Percentiles rank a stretch among this genome's conserved stretches.
These are phyloP conservation scores for Altica lythri DNA, from an alignment of 2,888 invertebrate species.

Conservation along the genomic window DNA sequence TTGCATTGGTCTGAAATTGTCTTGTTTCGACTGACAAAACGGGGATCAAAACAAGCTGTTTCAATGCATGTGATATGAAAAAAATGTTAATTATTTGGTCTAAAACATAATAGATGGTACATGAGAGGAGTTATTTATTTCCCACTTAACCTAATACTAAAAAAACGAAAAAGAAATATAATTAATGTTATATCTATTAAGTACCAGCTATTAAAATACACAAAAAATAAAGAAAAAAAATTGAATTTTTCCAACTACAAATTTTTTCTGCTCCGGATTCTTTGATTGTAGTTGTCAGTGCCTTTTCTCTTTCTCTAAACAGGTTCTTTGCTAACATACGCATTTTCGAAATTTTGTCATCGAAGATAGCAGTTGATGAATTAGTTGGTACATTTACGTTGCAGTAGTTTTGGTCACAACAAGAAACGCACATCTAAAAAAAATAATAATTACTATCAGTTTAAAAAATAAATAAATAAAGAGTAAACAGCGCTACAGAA, in stretches of 20 bases:
- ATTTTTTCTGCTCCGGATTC: constrained; percentile 40
- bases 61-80: no score
- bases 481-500: no score
- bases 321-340: constrained; percentile 56
- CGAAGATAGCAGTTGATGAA: constrained; percentile 62
- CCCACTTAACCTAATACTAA: no score
- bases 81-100: no score
- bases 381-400: constrained; percentile 66
- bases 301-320: constrained; percentile 55
- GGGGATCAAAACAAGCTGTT: no score
- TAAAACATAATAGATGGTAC: no score
- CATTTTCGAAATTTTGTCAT: constrained; percentile 58
- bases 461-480: background rate
- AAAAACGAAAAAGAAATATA: constrained; percentile 1
- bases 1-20: no score
- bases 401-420: constrained; percentile 68
- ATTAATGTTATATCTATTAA: constrained; percentile 10
- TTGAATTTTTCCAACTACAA: constrained; percentile 22
- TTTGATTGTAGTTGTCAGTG: constrained; percentile 55
- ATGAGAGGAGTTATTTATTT: no score
- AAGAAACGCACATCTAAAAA: constrained; percentile 66
- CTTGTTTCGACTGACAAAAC: no score
- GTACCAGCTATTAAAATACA: constrained; percentile 21
- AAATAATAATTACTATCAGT: constrained; percentile 18
- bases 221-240: constrained; percentile 28